Conservation (phyloP, 2,113 vertebrate species). For the Archocentrus centrarchus region DNA sequence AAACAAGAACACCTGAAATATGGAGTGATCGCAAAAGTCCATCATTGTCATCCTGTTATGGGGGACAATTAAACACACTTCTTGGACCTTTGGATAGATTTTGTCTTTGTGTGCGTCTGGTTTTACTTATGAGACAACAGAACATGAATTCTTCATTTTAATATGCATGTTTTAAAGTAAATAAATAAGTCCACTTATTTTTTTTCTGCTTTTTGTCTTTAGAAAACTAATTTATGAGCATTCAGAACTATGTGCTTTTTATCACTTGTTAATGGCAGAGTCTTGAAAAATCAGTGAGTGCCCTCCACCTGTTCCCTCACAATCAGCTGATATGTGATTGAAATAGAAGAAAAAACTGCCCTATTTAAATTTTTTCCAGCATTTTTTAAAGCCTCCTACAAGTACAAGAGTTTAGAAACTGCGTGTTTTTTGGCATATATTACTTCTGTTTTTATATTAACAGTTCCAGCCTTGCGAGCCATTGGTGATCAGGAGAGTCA, state of each 20-base stretch:
- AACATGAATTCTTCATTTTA: neutral
- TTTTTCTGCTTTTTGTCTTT: neutral
- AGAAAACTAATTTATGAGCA: neutral
- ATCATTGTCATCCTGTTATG: neutral
- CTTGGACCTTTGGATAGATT: no score
- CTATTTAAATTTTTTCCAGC: no score
- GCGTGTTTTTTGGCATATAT: no score
- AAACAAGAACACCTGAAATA: neutral
- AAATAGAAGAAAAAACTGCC: no score
- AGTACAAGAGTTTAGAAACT: no score
- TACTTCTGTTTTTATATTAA: neutral
- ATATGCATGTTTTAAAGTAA: neutral
- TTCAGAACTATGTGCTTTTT: no score
- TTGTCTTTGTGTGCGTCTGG: neutral
- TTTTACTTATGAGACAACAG: neutral
- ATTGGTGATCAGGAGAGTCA: conserved; percentile 94
- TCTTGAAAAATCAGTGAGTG: no score
- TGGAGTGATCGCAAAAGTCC: accelerated
- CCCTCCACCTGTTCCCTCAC: no score
- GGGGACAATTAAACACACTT: neutral
- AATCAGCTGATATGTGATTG: no score
- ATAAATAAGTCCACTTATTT: accelerated
- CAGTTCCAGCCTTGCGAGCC: conserved; percentile 90
- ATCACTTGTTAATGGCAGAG: no score
- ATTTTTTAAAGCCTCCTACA: no score